phyloP scores from a whole-genome alignment of 2,113 vertebrate genomes.

The Prunella fulvescens region DNA sequence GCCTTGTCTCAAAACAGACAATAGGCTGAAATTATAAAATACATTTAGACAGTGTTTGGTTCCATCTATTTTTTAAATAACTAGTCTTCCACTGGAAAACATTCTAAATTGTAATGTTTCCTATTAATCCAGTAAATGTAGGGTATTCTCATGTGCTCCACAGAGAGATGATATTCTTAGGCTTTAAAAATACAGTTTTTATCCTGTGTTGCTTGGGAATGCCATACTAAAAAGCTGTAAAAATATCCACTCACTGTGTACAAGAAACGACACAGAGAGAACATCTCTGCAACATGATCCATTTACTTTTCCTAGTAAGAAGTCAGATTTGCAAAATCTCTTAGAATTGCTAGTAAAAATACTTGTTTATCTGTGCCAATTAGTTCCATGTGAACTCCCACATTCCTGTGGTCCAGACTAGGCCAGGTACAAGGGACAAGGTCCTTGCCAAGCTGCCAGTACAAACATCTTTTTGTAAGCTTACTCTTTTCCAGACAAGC shows the following conservation, averaged over 20 bases:
- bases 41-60: not conserved
- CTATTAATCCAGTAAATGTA: not conserved
- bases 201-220: not conserved
- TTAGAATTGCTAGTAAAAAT: slow-evolving; percentile 46
- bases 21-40: not conserved
- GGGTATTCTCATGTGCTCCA: not conserved
- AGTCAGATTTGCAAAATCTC: slow-evolving; percentile 27
- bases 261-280: not conserved
- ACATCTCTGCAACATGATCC: not conserved
- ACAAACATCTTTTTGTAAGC: slow-evolving; percentile 52
- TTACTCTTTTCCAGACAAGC: slow-evolving; percentile 50
- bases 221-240: not conserved
- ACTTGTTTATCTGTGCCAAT: slow-evolving; percentile 52
- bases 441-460: slow-evolving; percentile 37
- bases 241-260: not conserved
- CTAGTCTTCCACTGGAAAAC: not conserved
- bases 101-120: not conserved
- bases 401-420: slow-evolving; percentile 63
- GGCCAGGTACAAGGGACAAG: slow-evolving; percentile 41
- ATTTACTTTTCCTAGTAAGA: slow-evolving; percentile 25
- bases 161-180: not conserved
- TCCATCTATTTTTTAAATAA: not conserved
- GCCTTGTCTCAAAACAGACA: not conserved
- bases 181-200: not conserved
- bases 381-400: slow-evolving; percentile 30